phyloP scores from a whole-genome alignment of 2,113 vertebrate genomes.

The Malurus alboscapulatus region DNA sequence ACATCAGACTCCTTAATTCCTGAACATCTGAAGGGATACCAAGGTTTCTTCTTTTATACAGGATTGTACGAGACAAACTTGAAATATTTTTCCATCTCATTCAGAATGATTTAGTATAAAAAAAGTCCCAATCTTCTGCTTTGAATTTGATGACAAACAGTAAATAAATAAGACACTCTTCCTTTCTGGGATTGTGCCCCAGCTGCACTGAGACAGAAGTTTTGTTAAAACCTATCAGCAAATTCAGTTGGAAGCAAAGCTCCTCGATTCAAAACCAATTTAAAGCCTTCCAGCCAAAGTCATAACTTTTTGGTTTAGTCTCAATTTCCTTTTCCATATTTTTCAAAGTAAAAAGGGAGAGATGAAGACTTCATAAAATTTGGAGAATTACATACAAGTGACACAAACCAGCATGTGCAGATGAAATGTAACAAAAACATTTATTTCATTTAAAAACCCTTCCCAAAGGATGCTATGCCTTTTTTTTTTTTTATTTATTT shows the following conservation, averaged over 20 bases:
- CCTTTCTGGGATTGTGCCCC: neutral
- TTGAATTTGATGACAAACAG: neutral
- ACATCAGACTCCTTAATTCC: neutral
- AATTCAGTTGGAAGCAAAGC: neutral
- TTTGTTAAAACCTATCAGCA: neutral
- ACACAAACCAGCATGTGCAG: neutral
- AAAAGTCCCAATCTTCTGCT: neutral
- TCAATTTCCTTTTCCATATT: neutral
- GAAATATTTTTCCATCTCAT: neutral
- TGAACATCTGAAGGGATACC: neutral
- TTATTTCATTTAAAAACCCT: neutral
- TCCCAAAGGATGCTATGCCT: neutral
- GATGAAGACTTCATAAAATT: neutral
- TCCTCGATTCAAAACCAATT: neutral
- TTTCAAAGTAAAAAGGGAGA: neutral
- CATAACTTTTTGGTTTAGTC: neutral
- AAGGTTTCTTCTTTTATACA: neutral
- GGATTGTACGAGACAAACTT: neutral
- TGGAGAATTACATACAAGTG: neutral
- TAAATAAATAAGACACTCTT: neutral
- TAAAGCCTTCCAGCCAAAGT: neutral
- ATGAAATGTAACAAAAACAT: neutral
- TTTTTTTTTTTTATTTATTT: neutral
- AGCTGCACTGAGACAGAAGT: neutral
- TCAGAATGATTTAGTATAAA: neutral